Conservation (phyloP, 2,113 vertebrate species). For the Bucco capensis region DNA sequence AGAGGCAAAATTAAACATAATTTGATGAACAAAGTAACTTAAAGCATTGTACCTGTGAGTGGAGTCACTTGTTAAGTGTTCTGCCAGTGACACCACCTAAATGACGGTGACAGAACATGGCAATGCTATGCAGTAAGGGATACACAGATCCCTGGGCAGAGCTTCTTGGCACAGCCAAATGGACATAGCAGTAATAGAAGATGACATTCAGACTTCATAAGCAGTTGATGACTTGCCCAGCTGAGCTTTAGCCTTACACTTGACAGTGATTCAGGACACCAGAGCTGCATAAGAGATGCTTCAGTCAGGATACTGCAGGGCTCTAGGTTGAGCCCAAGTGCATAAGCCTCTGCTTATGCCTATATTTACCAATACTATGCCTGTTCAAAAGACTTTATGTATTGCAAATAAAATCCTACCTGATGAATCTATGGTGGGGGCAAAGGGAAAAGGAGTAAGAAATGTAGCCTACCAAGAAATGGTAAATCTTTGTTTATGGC, state of each 20-base stretch:
- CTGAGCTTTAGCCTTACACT: background rate
- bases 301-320: background rate
- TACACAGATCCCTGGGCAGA: accelerated
- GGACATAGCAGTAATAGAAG: accelerated
- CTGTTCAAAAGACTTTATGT: background rate
- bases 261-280: accelerated
- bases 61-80: accelerated
- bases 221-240: no score
- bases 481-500: background rate
- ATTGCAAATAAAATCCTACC: background rate
- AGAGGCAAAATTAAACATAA: background rate
- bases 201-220: accelerated
- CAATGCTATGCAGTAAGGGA: background rate
- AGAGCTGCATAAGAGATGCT: background rate
- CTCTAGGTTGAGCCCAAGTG: background rate
- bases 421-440: background rate
- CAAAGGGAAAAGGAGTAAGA: background rate
- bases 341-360: background rate
- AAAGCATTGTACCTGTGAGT: background rate
- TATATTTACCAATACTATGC: background rate
- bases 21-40: no score
- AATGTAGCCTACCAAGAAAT: background rate
- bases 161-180: background rate
- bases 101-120: accelerated
- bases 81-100: background rate